A percentile compares a stretch with the other conserved stretches of the same genome.
Evolutionary conservation across 2,888 invertebrate species (phyloP).

Genomic region (Pasiphila rectangulata): DNA sequence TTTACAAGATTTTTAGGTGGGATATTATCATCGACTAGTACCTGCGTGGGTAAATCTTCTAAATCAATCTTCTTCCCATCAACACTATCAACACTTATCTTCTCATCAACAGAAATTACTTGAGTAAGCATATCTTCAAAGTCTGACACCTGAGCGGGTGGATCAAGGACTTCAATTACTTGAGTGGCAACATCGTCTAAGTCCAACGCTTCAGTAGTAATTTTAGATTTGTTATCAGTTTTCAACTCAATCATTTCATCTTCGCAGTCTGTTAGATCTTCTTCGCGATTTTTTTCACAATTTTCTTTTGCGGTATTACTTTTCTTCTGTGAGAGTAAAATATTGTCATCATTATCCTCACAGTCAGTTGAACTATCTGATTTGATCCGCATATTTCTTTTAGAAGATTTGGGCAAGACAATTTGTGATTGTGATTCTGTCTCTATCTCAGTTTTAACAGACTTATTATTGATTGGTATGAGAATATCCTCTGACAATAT

Average conservation of each 20-base stretch:
- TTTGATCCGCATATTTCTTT: constrained; percentile 32
- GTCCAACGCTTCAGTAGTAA: constrained; percentile 16
- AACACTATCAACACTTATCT: constrained; percentile 3
- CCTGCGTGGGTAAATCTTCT: constrained; percentile 54
- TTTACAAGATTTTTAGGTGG: constrained; percentile 19
- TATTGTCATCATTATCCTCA: constrained; percentile 36
- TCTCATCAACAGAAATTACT: constrained; percentile 37
- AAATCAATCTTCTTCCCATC: constrained; percentile 27
- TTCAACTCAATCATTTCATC: constrained; percentile 38
- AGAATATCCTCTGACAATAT: constrained; percentile 46
- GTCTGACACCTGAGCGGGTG: constrained; percentile 14
- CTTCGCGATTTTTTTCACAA: constrained; percentile 35
- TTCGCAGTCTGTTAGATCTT: constrained; percentile 54
- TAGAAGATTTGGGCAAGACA: constrained; percentile 18
- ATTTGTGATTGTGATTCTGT: constrained; percentile 24
- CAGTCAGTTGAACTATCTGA: constrained; percentile 38
- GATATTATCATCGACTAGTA: constrained; percentile 40
- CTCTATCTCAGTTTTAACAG: constrained; percentile 19
- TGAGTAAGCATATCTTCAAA: constrained; percentile 56
- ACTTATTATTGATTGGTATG: constrained; percentile 21
- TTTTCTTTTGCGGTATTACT: constrained; percentile 20
- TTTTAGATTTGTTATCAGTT: constrained; percentile 14
- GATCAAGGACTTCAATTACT: constrained; percentile 33
- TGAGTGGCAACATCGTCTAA: constrained; percentile 47
- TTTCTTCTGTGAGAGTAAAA: constrained; percentile 34